Evolutionary conservation across 2,888 invertebrate genomes (phyloP).

Genomic region (Drosophila histrio): DNA sequence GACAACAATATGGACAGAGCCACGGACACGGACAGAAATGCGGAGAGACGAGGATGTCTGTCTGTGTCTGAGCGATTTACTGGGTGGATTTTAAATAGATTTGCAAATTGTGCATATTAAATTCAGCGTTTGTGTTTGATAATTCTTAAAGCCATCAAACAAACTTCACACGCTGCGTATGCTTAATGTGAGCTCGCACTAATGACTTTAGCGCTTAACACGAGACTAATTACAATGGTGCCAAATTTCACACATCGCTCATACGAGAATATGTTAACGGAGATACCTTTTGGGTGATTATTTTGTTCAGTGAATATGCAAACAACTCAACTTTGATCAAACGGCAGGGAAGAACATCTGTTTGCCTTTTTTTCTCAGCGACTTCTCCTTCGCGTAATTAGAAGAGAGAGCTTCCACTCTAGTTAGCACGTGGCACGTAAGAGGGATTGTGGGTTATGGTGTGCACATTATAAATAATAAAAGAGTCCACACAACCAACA

Average conservation of each 20-base stretch:
- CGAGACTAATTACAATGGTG: constrained; percentile 47
- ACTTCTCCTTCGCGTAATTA: constrained; percentile 29
- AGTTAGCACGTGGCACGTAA: neutral
- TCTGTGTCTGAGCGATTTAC: neutral
- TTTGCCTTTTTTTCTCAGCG: constrained; percentile 13
- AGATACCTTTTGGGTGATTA: constrained; percentile 57
- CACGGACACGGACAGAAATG: constrained; percentile 4
- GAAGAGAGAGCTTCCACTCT: constrained; percentile 24
- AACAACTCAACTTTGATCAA: constrained; percentile 33
- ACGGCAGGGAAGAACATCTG: constrained; percentile 42
- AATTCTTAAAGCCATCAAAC: constrained; percentile 1
- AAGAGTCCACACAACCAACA: constrained; percentile 25
- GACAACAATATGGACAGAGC: constrained; percentile 1
- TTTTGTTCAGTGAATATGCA: constrained; percentile 67
- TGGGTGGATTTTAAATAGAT: constrained; percentile 12
- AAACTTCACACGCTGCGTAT: constrained; percentile 22
- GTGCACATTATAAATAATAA: constrained; percentile 48
- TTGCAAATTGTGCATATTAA: constrained; percentile 30
- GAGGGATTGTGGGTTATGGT: neutral
- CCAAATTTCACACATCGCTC: constrained; percentile 28
- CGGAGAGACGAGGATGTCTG: constrained; percentile 3
- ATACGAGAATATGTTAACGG: constrained; percentile 9
- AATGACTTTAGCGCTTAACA: constrained; percentile 42
- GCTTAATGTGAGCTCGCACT: constrained; percentile 38
- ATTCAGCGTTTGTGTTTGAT: constrained; percentile 14